phyloP scores from a whole-genome alignment of 1,140 invertebrate genomes.

The Pachyrhynchus sulphureomaculatus region DNA sequence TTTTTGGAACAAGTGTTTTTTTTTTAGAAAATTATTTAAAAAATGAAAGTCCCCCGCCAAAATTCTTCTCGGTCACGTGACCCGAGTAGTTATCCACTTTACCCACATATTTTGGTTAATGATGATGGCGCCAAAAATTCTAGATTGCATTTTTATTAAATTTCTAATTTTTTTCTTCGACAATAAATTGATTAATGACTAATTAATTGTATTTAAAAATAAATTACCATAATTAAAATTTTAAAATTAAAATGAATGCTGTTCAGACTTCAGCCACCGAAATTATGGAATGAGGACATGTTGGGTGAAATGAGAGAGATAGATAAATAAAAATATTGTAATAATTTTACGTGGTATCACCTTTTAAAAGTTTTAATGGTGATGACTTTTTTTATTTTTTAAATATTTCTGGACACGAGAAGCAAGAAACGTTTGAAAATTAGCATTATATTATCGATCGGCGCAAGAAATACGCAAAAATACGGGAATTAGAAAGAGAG shows the following conservation, averaged over 20 bases:
- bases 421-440: background rate
- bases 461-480: conserved; percentile 15
- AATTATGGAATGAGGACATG: conserved; percentile 3
- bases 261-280: no score
- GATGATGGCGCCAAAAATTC: conserved; percentile 1
- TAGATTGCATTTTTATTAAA: background rate
- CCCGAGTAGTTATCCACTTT: background rate
- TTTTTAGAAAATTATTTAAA: no score
- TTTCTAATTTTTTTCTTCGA: background rate
- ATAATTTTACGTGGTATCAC: background rate
- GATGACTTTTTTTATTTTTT: background rate
- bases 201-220: no score
- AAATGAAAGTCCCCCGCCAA: background rate
- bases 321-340: background rate
- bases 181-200: no score
- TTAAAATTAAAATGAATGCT: no score
- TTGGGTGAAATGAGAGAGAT: background rate
- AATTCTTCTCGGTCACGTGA: background rate
- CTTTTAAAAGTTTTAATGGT: no score
- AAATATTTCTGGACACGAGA: background rate
- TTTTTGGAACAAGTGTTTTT: no score
- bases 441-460: conserved; percentile 18
- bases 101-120: background rate
- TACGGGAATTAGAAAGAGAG: conserved; percentile 20
- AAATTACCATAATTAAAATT: no score